Percentiles rank a stretch among this genome's conserved stretches.
phyloP scores from a whole-genome alignment of 2,888 invertebrate genomes.

The Acanthoscelides obtectus region DNA sequence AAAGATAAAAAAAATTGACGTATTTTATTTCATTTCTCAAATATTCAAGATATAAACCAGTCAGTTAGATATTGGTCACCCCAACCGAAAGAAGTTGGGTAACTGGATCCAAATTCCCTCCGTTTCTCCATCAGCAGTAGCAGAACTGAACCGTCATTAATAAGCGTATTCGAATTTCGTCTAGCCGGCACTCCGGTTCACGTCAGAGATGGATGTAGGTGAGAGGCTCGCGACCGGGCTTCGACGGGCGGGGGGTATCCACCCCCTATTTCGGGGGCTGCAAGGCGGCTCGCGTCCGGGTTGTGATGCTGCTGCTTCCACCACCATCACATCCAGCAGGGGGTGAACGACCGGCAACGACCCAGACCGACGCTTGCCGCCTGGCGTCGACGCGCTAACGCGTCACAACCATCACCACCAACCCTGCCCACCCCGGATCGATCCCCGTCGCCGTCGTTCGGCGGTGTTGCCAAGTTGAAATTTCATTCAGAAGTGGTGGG shows the following conservation, averaged over 20 bases:
- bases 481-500: no score
- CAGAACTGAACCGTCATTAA: not conserved
- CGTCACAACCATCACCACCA: not conserved
- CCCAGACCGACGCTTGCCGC: not conserved
- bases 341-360: not conserved
- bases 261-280: no score
- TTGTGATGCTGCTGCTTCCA: not conserved
- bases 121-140: not conserved
- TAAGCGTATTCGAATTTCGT: not conserved
- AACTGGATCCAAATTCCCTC: no score
- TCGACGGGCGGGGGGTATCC: not conserved
- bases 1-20: no score
- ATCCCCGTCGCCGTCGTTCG: not conserved
- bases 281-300: not conserved
- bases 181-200: not conserved
- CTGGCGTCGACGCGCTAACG: no score
- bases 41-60: no score
- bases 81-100: no score
- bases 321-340: not conserved
- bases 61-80: no score
- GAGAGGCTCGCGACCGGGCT: not conserved
- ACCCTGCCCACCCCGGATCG: not conserved
- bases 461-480: not conserved
- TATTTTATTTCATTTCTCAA: no score
- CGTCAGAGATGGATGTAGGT: not conserved